Base-by-base conservation (phyloP, 2,113 vertebrate genomes). In the Nycticryphes semicollaris region DNA sequence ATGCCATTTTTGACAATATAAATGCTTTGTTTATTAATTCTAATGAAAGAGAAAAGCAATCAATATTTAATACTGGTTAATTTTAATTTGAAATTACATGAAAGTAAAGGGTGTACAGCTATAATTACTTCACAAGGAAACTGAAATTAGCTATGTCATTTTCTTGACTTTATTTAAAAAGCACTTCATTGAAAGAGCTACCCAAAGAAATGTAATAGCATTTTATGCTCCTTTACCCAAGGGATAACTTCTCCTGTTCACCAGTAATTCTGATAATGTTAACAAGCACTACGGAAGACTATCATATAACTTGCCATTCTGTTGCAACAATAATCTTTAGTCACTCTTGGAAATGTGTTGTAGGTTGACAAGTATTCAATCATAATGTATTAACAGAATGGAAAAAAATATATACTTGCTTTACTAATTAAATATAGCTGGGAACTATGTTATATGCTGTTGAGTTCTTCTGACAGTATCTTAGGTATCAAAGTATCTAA, bases 71-170 rank as follows among this genome's bases (percentile, higher is more conserved):
- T 90, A 45, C 9, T 81, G 60, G 73, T 53, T 86, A 73, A 92
- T 90, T 89, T 95, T 95, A 27, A n/a, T 83, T 89, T 81, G 22
- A 84, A 91, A 85, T 77, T 76, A 17, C 39, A 64, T 75, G 59
- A 81, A 93, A 95, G 31, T 47, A 90, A 87, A 84, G 81, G 53
- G 90, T 81, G 22, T 83, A 47, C 24, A 76, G 53, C 37, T 90
- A 20, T 77, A 68, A 89, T 88, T 92, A 89, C 66, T 91, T 97
- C 50, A 81, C 9, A 1, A 78, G 14, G 68, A 88, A 94, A 28
- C 30, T 85, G 48, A 89, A 72, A 75, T 92, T 39, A 81, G 12
- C 30, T 54, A 20, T 83, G 14, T 57, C 17, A 3, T 69, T 72
- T 51, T 68, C 27, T 53, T 95, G 41, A 30, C 22, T 96, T 90